A percentile compares a stretch with the other conserved stretches of the same genome.
These are phyloP conservation scores for Orbicella faveolata DNA, from an alignment of 64 coral and sea anemone species.

Conservation along the genomic window DNA sequence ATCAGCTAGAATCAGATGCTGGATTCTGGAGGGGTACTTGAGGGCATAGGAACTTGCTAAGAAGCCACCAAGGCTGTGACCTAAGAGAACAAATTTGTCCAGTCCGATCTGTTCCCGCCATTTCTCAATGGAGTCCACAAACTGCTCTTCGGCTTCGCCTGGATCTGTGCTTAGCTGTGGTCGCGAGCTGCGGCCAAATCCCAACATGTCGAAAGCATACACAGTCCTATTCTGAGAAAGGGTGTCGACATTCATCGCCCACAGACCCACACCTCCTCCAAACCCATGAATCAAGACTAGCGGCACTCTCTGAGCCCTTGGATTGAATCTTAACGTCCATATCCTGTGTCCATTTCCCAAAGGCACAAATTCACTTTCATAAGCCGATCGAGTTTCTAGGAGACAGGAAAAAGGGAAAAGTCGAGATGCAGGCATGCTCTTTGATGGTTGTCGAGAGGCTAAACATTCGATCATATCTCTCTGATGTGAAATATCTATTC, in stretches of 20 bases:
- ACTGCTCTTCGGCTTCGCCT: constrained; percentile 74
- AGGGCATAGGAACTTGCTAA: constrained; percentile 87
- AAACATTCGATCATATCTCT: no score
- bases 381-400: constrained; percentile 32
- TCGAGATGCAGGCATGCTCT: neutral
- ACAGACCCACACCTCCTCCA: constrained; percentile 88
- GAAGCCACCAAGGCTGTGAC: constrained; percentile 95
- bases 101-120: constrained; percentile 88
- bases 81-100: constrained; percentile 94
- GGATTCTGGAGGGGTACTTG: constrained; percentile 74
- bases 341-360: constrained; percentile 62
- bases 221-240: constrained; percentile 81
- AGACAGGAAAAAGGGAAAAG: neutral
- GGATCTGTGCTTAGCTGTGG: constrained; percentile 76
- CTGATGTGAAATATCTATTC: no score
- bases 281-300: constrained; percentile 97
- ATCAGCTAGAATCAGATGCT: constrained; percentile 90
- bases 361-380: constrained; percentile 80
- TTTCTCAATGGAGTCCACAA: constrained; percentile 92
- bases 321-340: constrained; percentile 94
- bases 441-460: no score
- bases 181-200: constrained; percentile 95
- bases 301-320: constrained; percentile 37
- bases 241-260: constrained; percentile 81
- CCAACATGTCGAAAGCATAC: constrained; percentile 89